Conservation (phyloP, 2,888 invertebrate genomes). For the Merodon equestris region DNA sequence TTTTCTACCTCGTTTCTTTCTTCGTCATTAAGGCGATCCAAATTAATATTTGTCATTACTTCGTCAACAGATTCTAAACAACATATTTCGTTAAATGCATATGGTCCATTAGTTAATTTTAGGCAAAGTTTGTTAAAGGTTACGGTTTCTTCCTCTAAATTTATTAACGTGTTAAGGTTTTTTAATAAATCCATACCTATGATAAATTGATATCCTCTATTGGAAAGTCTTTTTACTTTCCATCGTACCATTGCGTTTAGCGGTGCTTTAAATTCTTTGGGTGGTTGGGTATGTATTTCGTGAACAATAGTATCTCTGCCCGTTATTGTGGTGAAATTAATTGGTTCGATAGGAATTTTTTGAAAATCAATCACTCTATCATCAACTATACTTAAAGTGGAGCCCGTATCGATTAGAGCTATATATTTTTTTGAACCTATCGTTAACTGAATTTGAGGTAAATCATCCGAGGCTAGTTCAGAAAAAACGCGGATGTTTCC, state of each 20-base stretch:
- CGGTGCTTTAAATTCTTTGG: conserved; percentile 6
- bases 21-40: conserved; percentile 7
- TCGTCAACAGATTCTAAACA: neutral
- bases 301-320: neutral
- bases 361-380: conserved; percentile 14
- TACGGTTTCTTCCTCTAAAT: conserved; percentile 4
- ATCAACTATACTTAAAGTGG: conserved; percentile 18
- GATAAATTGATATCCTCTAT: conserved; percentile 26
- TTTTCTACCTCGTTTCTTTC: neutral
- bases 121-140: neutral
- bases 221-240: conserved; percentile 28
- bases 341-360: conserved; percentile 3
- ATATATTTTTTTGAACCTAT: too few species aligned
- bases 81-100: neutral
- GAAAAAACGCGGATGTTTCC: conserved; percentile 17
- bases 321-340: conserved; percentile 3
- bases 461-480: conserved; percentile 19
- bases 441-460: conserved; percentile 8
- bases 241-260: conserved; percentile 7
- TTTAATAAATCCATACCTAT: too few species aligned
- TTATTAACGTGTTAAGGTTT: conserved; percentile 1
- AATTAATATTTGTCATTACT: neutral
- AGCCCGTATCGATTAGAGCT: conserved; percentile 16
- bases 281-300: conserved; percentile 14
- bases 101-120: conserved; percentile 1